A percentile compares a stretch with the other conserved stretches of the same genome.
These are phyloP conservation scores for Aleiodes alternator DNA, from an alignment of 2,888 invertebrate species.

Conservation along the genomic window DNA sequence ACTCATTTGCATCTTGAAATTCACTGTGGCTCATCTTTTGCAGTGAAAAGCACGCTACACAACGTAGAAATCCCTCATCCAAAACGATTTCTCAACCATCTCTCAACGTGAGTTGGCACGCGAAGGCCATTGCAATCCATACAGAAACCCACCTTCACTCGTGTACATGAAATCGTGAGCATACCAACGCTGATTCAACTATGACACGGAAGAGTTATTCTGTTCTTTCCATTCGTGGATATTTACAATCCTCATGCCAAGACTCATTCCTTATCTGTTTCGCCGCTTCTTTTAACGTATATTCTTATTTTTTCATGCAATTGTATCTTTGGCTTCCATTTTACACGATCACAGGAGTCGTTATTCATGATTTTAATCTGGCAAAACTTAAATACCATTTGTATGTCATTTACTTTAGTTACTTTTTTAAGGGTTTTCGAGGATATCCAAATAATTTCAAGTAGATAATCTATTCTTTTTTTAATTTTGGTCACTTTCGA, in stretches of 20 bases:
- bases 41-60: background rate
- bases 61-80: slow-evolving; percentile 22
- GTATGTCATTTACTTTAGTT: no score
- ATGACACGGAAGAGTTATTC: slow-evolving; percentile 40
- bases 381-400: background rate
- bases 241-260: slow-evolving; percentile 22
- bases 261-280: slow-evolving; percentile 7
- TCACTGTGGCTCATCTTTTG: no score
- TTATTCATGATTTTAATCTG: slow-evolving; percentile 5
- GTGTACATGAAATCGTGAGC: slow-evolving; percentile 36
- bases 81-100: slow-evolving; percentile 18
- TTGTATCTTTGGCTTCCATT: slow-evolving; percentile 11
- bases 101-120: slow-evolving; percentile 35
- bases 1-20: no score
- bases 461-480: no score
- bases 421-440: no score
- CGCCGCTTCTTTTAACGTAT: background rate
- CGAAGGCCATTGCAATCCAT: slow-evolving; percentile 35
- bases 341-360: background rate
- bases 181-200: slow-evolving; percentile 34
- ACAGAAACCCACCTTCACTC: background rate
- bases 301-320: slow-evolving; percentile 1
- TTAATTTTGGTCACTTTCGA: no score
- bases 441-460: no score
- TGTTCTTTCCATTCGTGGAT: slow-evolving; percentile 24